Base-by-base conservation (phyloP, 2,113 vertebrate genomes). In the Corynorhinus townsendii region DNA sequence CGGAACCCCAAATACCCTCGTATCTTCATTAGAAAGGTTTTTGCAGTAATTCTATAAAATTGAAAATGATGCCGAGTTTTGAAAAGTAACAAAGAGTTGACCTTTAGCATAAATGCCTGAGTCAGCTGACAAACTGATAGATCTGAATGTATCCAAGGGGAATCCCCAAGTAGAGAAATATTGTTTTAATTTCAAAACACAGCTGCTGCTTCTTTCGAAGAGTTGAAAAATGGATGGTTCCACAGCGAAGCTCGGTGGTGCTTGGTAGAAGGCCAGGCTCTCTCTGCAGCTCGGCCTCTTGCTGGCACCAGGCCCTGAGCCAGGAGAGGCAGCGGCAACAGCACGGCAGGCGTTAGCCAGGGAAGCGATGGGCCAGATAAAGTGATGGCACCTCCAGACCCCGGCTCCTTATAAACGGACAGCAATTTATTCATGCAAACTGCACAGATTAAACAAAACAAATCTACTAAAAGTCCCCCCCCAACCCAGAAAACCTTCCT, bases 131-230 rank as follows among this genome's bases (percentile, higher is more conserved):
- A 97, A 97, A 97, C 95, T 97, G 96, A 96, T 16, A 92, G 93
- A 98, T 96, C 97, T 94, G 95, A 97, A 91, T 95, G 97, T 62
- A 86, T 96, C 95, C 92, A 45, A 96, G 75, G 89, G 93, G 81
- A 97, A 93, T 96, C 98, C 89, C 95, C 96, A 98, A 97, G 89
- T 95, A 97, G 94, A 98, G 97, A 97, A 97, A 94, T 86, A 95
- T 77, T 98, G 96, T 86, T 96, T 96, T 95, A 96, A 96, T 94
- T 86, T 93, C 95, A 97, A 97, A 97, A 98, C 98, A 95, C 73
- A 96, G 96, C 79, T 96, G 91, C 95, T 98, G 69, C 93, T 97
- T 96, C 96, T 96, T 98, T 98, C 97, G 97, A 77, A 96, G 84
- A 94, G 85, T 96, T 97, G 97, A 98, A 98, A 98, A 98, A 98